Base-by-base conservation (phyloP, 2,797 vertebrate genomes). In the Percopsis omiscomaycus region DNA sequence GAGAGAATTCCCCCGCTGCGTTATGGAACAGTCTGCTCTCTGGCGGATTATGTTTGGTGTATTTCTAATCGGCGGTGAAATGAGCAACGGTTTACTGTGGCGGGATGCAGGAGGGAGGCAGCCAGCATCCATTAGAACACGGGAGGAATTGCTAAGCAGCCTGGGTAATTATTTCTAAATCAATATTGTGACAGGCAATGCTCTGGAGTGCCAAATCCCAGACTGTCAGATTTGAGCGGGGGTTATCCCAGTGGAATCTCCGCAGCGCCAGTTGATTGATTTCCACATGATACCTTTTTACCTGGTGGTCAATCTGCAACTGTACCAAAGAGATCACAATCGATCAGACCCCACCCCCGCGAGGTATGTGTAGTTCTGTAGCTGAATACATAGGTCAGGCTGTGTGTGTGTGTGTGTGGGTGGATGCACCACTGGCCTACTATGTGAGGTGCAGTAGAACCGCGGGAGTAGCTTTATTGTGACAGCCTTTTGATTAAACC, bases 141-240 rank as follows among this genome's bases (percentile, higher is more conserved):
- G 79, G 44, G 4, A 71, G 78, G 85, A 88, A 85, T 89, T 65
- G 73, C 87, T 84, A 89, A 90, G 83, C 83, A 88, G 83, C 80
- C 86, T 69, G 71, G 69, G 80, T 89, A 90, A 91, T 92, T 90
- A 91, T 90, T 91, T 91, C 79, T 78, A 79, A 88, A 89, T 92
- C 90, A 89, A 91, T 91, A 91, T 89, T 90, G 84, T 88, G 88
- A 91, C 89, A 88, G 82, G 80, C 78, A 75, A 83, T 80, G 82
- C 88, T 89, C 87, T 73, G 71, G 81, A 83, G 86, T 75, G 84
- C 84, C 86, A 82, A 90, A 86, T 88, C 84, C 86, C 71, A 64
- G 72, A 78, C 71, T 67, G 73, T 81, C 77, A 67, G 74, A 69
- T 81, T 75, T 79, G 81, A 84, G 72, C 55, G 1, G 29, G 74